A percentile compares a stretch with the other conserved stretches of the same genome.
Conservation (phyloP, 1,140 invertebrate genomes). For the Sesamia nonagrioides region DNA sequence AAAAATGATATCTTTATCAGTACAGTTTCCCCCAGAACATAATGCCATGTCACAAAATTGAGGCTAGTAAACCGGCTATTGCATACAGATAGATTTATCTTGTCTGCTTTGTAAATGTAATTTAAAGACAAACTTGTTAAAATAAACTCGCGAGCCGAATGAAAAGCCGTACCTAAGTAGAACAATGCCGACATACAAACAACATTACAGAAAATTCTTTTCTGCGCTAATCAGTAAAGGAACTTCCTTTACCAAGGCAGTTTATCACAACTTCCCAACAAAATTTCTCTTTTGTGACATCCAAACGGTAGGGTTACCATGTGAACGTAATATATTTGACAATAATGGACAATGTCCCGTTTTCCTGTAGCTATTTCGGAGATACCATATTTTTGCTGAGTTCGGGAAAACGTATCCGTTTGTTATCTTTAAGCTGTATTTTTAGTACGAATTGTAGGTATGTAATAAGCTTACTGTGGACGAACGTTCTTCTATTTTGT, state of each 20-base stretch:
- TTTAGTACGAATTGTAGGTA: constrained; percentile 8
- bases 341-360: constrained; percentile 30
- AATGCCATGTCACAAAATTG: too few species aligned
- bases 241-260: constrained; percentile 61
- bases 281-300: constrained; percentile 65
- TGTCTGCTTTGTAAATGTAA: too few species aligned
- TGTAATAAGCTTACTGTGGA: not conserved
- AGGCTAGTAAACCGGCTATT: too few species aligned
- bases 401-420: not conserved
- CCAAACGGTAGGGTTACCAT: constrained; percentile 37
- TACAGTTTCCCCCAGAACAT: too few species aligned
- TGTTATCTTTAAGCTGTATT: constrained; percentile 24
- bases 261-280: constrained; percentile 67
- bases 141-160: not conserved
- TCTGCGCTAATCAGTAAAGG: constrained; percentile 68
- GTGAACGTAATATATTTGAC: constrained; percentile 17
- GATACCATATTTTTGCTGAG: constrained; percentile 15
- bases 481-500: not conserved
- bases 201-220: constrained; percentile 61
- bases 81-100: too few species aligned
- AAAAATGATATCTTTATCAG: too few species aligned
- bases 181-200: constrained; percentile 43
- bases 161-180: not conserved
- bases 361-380: constrained; percentile 27
- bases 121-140: too few species aligned